Evolutionary conservation across 2,888 invertebrate species (phyloP), one percentile per base, ranked within the genome.

Genomic region (Drosophila robusta): DNA sequence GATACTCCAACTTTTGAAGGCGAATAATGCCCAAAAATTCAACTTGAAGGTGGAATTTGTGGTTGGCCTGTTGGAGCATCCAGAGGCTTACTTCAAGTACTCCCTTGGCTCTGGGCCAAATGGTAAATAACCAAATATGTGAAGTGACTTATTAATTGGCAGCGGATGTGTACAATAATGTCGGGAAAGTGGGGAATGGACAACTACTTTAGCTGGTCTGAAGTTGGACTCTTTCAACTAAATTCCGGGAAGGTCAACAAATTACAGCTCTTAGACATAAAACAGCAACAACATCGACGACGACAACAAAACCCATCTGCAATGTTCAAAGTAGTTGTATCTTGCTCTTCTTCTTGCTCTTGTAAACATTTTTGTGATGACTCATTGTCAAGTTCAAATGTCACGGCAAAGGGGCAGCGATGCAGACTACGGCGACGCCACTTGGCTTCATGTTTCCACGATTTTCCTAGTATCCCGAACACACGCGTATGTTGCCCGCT

Each of bases 351-450:
- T 44, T 26, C 8, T 49, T 39, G 44, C 36, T 44, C 42, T 41
- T 55, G 39, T 44, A 29, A 2, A 42, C 39, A 42, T n/a, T 66
- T 66, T 79, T 60, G 7, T 87, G 85, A 83, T 83, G 89, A 89
- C 64, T 83, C 83, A 83, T 80, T 54, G 66, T 67, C 81, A 66
- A 84, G 87, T 87, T 80, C 81, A 78, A 71, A 69, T 89, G 89
- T 80, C 85, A 80, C 55, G 49, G 56, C 54, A 34, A 47, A 44
- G 56, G 57, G 44, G 39, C 69, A 34, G 4, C 29, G 32, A 34
- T 38, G 16, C 18, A 36, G 75, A 66, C 47, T 34, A 34, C 34
- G 39, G 12, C 55, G 62, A 63, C 67, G 69, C 65, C 62, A 55
- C 49, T 64, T 70, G 74, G 79, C 44, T 65, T 82, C 70, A 68